Evolutionary conservation across 2,888 invertebrate genomes (phyloP).

Genomic region (Hetaerina titia): DNA sequence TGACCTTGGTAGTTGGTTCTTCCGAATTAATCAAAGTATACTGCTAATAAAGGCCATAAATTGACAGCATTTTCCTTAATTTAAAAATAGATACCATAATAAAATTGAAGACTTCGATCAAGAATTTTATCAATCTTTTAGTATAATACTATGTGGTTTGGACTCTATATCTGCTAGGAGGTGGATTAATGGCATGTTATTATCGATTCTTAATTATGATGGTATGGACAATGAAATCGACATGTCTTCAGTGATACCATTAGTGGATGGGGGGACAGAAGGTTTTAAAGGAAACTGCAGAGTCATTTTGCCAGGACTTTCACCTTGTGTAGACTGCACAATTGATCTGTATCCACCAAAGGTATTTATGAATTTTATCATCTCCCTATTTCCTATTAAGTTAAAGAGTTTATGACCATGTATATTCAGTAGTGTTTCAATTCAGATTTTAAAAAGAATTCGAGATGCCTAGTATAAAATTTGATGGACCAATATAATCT

Average conservation of each 20-base stretch:
- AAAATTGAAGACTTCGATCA: slow-evolving; percentile 96
- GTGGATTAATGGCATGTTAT: slow-evolving; percentile 97
- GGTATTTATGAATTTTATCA: slow-evolving; percentile 75
- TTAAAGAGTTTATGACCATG: no score
- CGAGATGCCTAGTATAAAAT: no score
- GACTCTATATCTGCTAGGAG: slow-evolving; percentile 97
- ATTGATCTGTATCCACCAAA: slow-evolving; percentile 98
- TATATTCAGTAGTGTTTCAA: no score
- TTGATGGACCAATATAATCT: no score
- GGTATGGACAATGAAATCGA: slow-evolving; percentile 86
- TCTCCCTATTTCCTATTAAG: slow-evolving; percentile 66
- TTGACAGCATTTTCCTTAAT: slow-evolving; percentile 70
- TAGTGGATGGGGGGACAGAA: slow-evolving; percentile 99
- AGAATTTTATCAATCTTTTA: slow-evolving; percentile 94
- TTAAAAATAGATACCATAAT: slow-evolving; percentile 83
- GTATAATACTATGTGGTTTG: slow-evolving; percentile 96
- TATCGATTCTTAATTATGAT: slow-evolving; percentile 87
- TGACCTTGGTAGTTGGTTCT: no score
- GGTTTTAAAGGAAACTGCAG: slow-evolving; percentile 99
- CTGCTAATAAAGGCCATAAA: neutral
- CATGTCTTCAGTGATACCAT: slow-evolving; percentile 89
- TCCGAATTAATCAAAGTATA: neutral
- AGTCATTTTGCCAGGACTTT: slow-evolving; percentile 95
- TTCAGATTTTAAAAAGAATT: no score
- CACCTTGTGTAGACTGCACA: slow-evolving; percentile 98